Evolutionary conservation across 2,113 vertebrate genomes (phyloP).

Genomic region (Corythaixoides concolor): DNA sequence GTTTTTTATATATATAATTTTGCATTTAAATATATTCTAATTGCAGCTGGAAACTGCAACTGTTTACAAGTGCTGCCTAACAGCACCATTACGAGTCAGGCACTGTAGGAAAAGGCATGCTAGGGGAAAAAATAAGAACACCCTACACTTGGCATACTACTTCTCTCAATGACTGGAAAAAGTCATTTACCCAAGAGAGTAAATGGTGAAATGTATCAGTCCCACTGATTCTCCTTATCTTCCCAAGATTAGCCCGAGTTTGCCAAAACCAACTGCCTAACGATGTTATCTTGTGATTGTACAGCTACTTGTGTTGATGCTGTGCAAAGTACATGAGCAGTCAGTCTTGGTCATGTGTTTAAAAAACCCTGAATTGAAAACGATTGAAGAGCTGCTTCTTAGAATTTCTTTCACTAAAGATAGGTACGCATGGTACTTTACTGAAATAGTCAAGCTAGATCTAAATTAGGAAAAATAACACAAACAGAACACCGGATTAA

Average conservation of each 20-base stretch:
- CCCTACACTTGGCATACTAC: neutral
- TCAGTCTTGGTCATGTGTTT: neutral
- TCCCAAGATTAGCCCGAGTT: neutral
- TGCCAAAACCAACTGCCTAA: neutral
- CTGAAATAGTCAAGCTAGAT: neutral
- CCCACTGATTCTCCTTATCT: neutral
- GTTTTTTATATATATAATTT: neutral
- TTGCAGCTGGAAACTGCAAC: neutral
- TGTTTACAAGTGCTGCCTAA: neutral
- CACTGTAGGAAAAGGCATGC: neutral
- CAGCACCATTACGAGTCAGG: neutral
- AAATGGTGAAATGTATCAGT: neutral
- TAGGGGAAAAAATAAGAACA: neutral
- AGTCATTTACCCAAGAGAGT: neutral
- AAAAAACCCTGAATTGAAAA: neutral
- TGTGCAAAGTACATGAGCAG: neutral
- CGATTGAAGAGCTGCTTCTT: neutral
- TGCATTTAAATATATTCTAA: neutral
- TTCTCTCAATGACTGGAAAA: neutral
- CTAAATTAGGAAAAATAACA: neutral
- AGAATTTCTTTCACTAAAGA: neutral
- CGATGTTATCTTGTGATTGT: neutral
- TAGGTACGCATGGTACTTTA: neutral
- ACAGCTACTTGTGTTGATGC: neutral
- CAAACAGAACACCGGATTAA: neutral